Evolutionary conservation across 2,888 invertebrate species (phyloP), one percentile per base, ranked within the genome.

Genomic region (Xanthia icteritia): DNA sequence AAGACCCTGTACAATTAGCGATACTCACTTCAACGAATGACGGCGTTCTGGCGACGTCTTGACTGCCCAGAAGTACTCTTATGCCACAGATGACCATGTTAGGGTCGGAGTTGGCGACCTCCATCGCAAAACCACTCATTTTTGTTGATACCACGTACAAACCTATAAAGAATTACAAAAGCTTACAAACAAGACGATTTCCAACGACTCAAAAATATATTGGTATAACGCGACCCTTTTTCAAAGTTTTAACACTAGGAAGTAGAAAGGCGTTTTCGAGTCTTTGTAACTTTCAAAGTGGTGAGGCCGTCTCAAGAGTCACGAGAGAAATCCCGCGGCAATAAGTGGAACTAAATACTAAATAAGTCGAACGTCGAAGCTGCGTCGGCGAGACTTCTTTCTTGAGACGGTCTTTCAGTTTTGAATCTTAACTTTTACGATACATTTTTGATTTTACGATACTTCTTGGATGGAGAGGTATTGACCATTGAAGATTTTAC

Each of bases 141-240:
- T 99, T 99, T 0, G 99, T 99, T 51, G 99, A 99, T 2, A 99
- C 99, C 39, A 99, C 98, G 93, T 99, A 99, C 96, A 99, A 97
- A 42, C 99, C 99, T 90, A 97, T 94, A 3, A 0, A 77, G 0
- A 69, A 51, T 5, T 0, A 76, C 1, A 2, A 17, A 20, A 20
- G 9, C 20, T 31, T n/a, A 45, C 15, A 58, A 73, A 56, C 6
- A 69, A 54, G 11, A 6, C 6, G 0, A 36, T 42, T 39, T 20
- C 2, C 15, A 39, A 64, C 23, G n/a, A 64, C 64, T n/a, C 27
- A 51, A 51, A 48, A 51, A 51, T 51, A 51, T 51, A 51, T 15
- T 13, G 45, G 45, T 45, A 13, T 45, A 4, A 45, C 45, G 13
- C 45, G 13, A 13, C 4, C 13, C 4, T 45, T 45, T 45, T 45